phyloP scores from a whole-genome alignment of 2,888 invertebrate genomes.

The Laothoe populi region DNA sequence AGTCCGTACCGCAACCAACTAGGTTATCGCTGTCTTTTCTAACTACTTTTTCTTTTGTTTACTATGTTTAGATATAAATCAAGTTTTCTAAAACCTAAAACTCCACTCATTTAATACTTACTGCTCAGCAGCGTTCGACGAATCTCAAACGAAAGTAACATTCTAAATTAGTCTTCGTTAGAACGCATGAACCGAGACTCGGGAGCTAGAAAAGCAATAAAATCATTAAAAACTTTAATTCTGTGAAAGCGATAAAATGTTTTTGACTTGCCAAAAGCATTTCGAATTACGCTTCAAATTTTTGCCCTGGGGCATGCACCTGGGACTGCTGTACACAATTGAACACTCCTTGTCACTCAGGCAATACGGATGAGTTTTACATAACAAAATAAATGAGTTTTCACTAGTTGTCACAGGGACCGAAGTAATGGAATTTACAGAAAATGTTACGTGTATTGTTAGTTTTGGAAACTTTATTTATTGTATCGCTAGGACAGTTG shows the following conservation, averaged over 20 bases:
- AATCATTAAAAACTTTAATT: slow-evolving; percentile 39
- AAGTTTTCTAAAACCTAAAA: background rate
- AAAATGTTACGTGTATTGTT: slow-evolving; percentile 44
- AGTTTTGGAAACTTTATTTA: slow-evolving; percentile 19
- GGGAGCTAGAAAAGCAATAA: slow-evolving; percentile 37
- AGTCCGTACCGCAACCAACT: too few relatives aligned
- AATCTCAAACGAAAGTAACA: slow-evolving; percentile 1
- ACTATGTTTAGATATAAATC: background rate
- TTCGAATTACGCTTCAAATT: slow-evolving; percentile 66
- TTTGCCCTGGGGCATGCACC: slow-evolving; percentile 61
- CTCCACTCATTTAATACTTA: background rate
- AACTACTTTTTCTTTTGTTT: too few relatives aligned
- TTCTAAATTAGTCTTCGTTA: slow-evolving; percentile 1
- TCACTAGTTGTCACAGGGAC: slow-evolving; percentile 57
- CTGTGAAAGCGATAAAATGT: slow-evolving; percentile 43
- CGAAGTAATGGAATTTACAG: slow-evolving; percentile 61
- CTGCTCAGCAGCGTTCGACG: slow-evolving; percentile 1
- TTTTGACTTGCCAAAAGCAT: slow-evolving; percentile 54
- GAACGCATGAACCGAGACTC: background rate
- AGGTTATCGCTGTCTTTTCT: too few relatives aligned
- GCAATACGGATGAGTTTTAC: slow-evolving; percentile 37
- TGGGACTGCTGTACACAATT: slow-evolving; percentile 50
- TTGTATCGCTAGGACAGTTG: slow-evolving; percentile 5
- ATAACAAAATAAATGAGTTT: slow-evolving; percentile 36
- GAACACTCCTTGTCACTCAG: slow-evolving; percentile 35